Conservation (phyloP, 2,113 vertebrate genomes). For the Agelaius tricolor region DNA sequence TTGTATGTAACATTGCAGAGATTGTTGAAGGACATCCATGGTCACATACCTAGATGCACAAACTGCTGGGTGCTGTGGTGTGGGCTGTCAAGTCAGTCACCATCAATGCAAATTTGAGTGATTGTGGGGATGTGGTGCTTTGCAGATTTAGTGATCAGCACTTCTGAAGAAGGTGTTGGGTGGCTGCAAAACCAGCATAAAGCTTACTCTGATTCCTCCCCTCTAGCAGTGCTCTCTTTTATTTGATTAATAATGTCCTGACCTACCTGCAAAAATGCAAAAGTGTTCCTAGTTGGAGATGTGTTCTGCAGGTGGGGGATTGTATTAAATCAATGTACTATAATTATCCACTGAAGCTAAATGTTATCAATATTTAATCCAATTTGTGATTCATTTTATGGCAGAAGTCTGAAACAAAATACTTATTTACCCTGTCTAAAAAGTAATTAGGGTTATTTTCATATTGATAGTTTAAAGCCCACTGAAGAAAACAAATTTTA, state of each 20-base stretch:
- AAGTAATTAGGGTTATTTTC: background rate
- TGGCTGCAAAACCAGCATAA: background rate
- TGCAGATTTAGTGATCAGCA: background rate
- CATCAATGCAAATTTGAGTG: rapidly evolving
- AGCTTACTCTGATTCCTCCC: background rate
- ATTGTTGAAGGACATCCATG: background rate
- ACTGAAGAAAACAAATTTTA: background rate
- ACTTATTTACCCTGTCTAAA: background rate
- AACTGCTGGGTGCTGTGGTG: background rate
- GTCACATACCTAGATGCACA: background rate
- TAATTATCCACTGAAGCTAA: background rate
- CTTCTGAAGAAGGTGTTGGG: background rate
- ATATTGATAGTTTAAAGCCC: background rate
- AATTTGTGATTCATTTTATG: background rate
- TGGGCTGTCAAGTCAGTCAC: background rate
- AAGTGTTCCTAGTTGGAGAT: background rate
- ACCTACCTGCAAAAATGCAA: background rate
- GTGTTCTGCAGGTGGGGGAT: background rate
- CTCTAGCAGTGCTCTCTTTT: background rate
- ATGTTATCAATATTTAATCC: background rate
- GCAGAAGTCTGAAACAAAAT: background rate
- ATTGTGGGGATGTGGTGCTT: background rate
- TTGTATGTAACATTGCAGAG: background rate
- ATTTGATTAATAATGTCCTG: background rate
- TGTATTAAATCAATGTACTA: background rate